Conservation (phyloP, 2,113 vertebrate species). For the Misgurnus mizolepis region DNA sequence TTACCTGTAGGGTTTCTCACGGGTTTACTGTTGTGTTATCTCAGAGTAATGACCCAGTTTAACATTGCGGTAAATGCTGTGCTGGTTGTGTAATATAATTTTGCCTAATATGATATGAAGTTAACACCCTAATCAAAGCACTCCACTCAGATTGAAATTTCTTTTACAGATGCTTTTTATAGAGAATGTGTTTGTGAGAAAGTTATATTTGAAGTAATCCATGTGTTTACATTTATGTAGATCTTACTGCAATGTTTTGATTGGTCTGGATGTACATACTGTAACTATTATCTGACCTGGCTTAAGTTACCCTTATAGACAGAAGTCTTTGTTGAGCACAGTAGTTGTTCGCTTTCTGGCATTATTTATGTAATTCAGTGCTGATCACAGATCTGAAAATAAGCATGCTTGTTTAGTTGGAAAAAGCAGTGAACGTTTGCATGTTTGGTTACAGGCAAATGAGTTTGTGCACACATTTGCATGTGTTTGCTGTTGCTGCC, state of each 20-base stretch:
- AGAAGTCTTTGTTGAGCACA: constrained; percentile 27
- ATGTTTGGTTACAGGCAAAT: constrained; percentile 17
- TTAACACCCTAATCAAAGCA: neutral
- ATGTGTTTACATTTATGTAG: neutral
- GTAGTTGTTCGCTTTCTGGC: constrained; percentile 8
- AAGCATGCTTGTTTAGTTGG: neutral
- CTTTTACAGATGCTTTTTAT: neutral
- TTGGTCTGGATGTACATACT: neutral
- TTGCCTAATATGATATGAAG: neutral
- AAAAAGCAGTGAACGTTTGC: neutral
- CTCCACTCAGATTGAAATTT: neutral
- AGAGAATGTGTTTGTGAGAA: no score
- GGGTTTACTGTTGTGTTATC: neutral
- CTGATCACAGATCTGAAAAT: constrained; percentile 8
- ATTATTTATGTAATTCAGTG: constrained; percentile 33
- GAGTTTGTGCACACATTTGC: constrained; percentile 19
- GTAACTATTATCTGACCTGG: constrained; percentile 33
- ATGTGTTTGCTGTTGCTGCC: constrained; percentile 16
- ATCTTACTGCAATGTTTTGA: neutral
- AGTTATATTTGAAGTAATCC: neutral
- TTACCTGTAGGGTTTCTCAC: neutral
- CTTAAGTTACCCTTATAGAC: neutral
- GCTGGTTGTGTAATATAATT: neutral
- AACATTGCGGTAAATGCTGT: neutral
- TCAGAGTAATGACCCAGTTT: neutral